Conservation (phyloP, 2,888 invertebrate species). For the Buathra laborator region DNA sequence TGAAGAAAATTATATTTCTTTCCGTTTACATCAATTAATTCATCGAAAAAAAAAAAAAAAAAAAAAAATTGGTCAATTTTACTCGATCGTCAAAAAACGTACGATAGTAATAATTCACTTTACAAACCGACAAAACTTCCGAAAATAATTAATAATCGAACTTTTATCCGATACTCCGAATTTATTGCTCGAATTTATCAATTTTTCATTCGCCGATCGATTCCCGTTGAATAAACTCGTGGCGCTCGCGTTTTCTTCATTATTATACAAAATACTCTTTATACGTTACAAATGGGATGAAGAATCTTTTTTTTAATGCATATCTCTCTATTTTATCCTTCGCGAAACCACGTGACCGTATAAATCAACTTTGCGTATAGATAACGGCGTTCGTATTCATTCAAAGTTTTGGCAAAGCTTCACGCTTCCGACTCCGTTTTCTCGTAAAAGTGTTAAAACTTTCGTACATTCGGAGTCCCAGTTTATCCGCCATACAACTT, state of each 20-base stretch:
- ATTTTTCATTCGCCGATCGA: too few species aligned
- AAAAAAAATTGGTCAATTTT: too few species aligned
- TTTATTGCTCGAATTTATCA: too few species aligned
- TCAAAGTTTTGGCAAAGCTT: constrained; percentile 32
- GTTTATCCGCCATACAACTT: constrained; percentile 3
- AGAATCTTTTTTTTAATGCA: constrained; percentile 31
- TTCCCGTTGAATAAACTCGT: background rate
- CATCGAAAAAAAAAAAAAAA: too few species aligned
- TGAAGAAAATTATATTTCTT: too few species aligned
- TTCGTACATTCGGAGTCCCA: background rate
- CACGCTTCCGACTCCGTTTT: background rate
- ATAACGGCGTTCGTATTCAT: constrained; percentile 8
- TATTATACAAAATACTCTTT: background rate
- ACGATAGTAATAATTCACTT: too few species aligned
- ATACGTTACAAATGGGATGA: background rate
- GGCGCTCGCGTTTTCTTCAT: background rate
- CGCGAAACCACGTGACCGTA: background rate
- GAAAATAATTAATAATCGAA: too few species aligned
- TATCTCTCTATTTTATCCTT: constrained; percentile 9
- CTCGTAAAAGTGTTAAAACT: constrained; percentile 18
- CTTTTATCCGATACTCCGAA: too few species aligned
- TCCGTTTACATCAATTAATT: too few species aligned
- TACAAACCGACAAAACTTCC: too few species aligned
- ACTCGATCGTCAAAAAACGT: too few species aligned
- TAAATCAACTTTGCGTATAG: constrained; percentile 40